Conservation (phyloP, 2,888 invertebrate species). For the Litoditis marina region DNA sequence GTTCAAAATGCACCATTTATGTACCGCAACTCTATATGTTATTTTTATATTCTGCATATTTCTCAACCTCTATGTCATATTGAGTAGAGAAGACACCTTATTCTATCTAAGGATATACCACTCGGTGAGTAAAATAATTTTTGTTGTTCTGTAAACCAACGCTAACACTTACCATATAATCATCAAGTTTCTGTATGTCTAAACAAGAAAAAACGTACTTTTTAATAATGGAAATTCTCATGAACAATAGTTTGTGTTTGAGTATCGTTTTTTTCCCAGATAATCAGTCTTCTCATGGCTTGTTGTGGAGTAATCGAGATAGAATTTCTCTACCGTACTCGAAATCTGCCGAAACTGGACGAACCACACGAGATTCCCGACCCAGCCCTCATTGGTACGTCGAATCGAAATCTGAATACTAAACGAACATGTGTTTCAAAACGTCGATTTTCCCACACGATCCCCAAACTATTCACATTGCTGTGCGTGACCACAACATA, state of each 20-base stretch:
- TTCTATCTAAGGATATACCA: conserved; percentile 56
- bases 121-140: conserved; percentile 34
- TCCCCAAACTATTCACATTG: too few species aligned
- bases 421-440: not conserved
- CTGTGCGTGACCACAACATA: too few species aligned
- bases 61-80: conserved; percentile 54
- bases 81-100: conserved; percentile 53
- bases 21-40: conserved; percentile 40
- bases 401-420: not conserved
- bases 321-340: conserved; percentile 50
- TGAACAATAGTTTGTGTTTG: not conserved
- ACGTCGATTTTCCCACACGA: too few species aligned
- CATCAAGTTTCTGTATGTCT: too few species aligned
- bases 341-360: conserved; percentile 51
- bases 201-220: too few species aligned
- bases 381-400: conserved; percentile 49
- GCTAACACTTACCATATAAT: too few species aligned
- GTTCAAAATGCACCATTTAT: conserved; percentile 42
- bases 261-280: conserved; percentile 33
- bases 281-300: conserved; percentile 54
- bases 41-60: conserved; percentile 53
- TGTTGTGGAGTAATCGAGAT: conserved; percentile 47
- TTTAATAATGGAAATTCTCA: not conserved
- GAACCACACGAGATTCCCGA: conserved; percentile 55
- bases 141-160: too few species aligned